Percentiles rank a stretch among this genome's conserved stretches.
These are phyloP conservation scores for Masnerella sp. DNA, from an alignment of 2,888 invertebrate genomes.

Conservation along the genomic window DNA sequence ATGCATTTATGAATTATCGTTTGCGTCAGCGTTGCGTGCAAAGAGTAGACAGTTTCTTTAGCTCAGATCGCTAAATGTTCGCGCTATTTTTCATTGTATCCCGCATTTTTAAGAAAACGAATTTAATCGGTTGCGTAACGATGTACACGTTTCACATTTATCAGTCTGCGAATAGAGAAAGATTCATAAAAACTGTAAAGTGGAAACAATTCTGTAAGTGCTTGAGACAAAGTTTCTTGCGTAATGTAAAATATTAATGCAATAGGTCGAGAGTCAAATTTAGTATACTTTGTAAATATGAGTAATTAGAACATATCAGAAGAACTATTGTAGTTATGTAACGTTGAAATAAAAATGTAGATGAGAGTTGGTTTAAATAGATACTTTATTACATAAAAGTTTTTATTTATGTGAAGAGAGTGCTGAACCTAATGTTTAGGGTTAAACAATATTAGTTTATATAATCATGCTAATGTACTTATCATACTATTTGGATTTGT, in stretches of 20 bases:
- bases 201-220: too few relatives aligned
- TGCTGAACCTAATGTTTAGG: too few relatives aligned
- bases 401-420: too few relatives aligned
- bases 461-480: too few relatives aligned
- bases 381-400: too few relatives aligned
- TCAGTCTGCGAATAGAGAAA: conserved; percentile 5
- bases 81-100: conserved; percentile 5
- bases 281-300: conserved; percentile 1
- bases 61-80: neutral
- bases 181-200: neutral
- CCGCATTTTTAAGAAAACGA: conserved; percentile 5
- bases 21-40: conserved; percentile 23
- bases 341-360: neutral
- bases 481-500: too few relatives aligned
- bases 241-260: too few relatives aligned
- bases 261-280: neutral
- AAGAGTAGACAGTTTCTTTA: neutral
- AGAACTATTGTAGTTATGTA: neutral
- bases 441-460: too few relatives aligned
- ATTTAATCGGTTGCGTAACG: conserved; percentile 4
- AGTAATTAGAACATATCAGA: conserved; percentile 32
- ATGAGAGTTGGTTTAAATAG: too few relatives aligned
- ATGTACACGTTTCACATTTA: conserved; percentile 13
- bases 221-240: too few relatives aligned
- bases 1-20: conserved; percentile 33